Conservation (phyloP, 2,797 vertebrate species). For the Gastrophryne carolinensis region DNA sequence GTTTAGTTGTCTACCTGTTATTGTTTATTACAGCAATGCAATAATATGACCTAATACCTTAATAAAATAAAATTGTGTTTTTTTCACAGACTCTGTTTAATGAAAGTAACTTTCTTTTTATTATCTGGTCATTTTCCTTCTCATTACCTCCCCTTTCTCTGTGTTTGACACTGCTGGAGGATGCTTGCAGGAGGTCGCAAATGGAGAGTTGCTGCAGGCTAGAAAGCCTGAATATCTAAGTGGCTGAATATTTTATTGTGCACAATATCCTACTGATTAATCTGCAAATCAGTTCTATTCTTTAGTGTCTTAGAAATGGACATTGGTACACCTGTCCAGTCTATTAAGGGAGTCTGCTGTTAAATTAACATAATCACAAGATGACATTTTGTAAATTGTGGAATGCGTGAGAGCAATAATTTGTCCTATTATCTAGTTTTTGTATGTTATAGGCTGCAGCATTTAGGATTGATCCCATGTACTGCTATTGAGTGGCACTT, state of each 20-base stretch:
- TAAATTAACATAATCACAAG: conserved; percentile 24
- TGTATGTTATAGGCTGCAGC: background rate
- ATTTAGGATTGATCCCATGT: background rate
- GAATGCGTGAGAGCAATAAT: conserved; percentile 23
- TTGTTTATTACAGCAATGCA: background rate
- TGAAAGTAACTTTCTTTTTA: conserved; percentile 42
- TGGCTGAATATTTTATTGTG: conserved; percentile 47
- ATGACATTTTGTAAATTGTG: conserved; percentile 12
- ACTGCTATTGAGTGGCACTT: conserved; percentile 12
- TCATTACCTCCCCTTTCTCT: conserved; percentile 41
- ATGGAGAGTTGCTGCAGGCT: conserved; percentile 25
- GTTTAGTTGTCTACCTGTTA: background rate
- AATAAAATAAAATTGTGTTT: background rate
- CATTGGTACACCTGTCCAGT: conserved; percentile 32
- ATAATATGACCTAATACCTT: background rate
- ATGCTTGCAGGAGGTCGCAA: conserved; percentile 43
- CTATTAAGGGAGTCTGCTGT: background rate
- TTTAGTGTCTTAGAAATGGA: background rate
- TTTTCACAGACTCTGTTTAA: conserved; percentile 25
- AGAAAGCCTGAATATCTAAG: conserved; percentile 35
- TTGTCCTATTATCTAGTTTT: conserved; percentile 6
- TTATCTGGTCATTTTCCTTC: conserved; percentile 39
- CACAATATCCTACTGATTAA: conserved; percentile 39
- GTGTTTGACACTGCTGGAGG: conserved; percentile 1
- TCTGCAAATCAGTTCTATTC: conserved; percentile 41